Evolutionary conservation across 2,888 invertebrate species (phyloP).

Genomic region (Spodoptera littoralis): DNA sequence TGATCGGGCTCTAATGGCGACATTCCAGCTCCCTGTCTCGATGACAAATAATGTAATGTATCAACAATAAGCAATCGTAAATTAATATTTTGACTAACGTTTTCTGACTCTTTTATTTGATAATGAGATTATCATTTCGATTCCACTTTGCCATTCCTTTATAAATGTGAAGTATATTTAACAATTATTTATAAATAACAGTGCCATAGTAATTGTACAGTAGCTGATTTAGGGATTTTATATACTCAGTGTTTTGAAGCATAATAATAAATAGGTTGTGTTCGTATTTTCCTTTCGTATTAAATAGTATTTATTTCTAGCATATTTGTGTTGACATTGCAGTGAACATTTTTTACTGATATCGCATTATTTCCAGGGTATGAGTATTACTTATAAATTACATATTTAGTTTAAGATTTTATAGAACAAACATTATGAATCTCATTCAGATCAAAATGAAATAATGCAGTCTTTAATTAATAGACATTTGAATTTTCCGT

Average conservation of each 20-base stretch:
- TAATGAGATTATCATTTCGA: constrained; percentile 52
- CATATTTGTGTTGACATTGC: constrained; percentile 20
- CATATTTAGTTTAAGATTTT: background rate
- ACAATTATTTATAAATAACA: constrained; percentile 61
- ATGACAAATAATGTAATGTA: constrained; percentile 28
- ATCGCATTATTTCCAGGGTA: background rate
- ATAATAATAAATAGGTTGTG: constrained; percentile 37
- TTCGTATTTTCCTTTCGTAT: constrained; percentile 27
- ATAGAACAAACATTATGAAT: background rate
- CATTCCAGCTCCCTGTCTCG: constrained; percentile 70
- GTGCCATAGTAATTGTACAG: constrained; percentile 74
- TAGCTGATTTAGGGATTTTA: constrained; percentile 54
- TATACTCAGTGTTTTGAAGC: constrained; percentile 51
- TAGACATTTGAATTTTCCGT: constrained; percentile 21
- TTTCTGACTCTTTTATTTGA: constrained; percentile 39
- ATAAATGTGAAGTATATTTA: constrained; percentile 48
- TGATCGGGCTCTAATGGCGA: constrained; percentile 69
- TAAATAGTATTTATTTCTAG: constrained; percentile 29
- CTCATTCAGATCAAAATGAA: background rate
- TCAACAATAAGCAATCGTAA: constrained; percentile 44
- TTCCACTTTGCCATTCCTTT: constrained; percentile 57
- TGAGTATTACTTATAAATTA: background rate
- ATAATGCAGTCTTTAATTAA: background rate
- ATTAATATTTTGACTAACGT: constrained; percentile 36
- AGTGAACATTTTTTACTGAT: background rate